Conservation (phyloP, 2,113 vertebrate genomes). For the Semnornis frantzii region DNA sequence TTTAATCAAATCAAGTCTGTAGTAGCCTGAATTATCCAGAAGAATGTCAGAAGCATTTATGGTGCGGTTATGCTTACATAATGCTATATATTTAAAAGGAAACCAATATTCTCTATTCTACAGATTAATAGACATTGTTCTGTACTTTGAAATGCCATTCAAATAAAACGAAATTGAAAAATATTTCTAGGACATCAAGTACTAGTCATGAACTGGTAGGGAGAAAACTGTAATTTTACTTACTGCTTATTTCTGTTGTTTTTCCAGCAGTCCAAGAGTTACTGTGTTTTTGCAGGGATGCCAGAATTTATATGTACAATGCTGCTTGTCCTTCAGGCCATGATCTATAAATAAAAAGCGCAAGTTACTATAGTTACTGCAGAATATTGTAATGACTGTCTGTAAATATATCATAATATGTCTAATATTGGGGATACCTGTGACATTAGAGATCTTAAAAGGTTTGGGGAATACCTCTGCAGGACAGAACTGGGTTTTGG, state of each 20-base stretch:
- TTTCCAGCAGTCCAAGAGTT: slow-evolving; percentile 13
- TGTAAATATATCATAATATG: not conserved
- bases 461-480: not conserved
- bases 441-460: not conserved
- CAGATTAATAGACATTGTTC: not conserved
- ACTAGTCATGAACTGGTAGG: not conserved
- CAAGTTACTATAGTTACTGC: not conserved
- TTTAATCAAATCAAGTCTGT: not conserved
- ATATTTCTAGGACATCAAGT: not conserved
- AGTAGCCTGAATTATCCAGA: not conserved
- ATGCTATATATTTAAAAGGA: not conserved
- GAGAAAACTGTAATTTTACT: not conserved
- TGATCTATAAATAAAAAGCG: slow-evolving; percentile 22
- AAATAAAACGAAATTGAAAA: not conserved
- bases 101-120: not conserved
- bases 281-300: not conserved
- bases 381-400: not conserved
- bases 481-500: not conserved
- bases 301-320: slow-evolving; percentile 21
- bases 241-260: not conserved
- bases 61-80: not conserved
- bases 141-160: not conserved
- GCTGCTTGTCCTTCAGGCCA: slow-evolving; percentile 33
- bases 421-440: not conserved
- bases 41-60: not conserved